A percentile compares a stretch with the other conserved stretches of the same genome.
Conservation (phyloP, 2,797 vertebrate genomes). For the Lophius americanus region DNA sequence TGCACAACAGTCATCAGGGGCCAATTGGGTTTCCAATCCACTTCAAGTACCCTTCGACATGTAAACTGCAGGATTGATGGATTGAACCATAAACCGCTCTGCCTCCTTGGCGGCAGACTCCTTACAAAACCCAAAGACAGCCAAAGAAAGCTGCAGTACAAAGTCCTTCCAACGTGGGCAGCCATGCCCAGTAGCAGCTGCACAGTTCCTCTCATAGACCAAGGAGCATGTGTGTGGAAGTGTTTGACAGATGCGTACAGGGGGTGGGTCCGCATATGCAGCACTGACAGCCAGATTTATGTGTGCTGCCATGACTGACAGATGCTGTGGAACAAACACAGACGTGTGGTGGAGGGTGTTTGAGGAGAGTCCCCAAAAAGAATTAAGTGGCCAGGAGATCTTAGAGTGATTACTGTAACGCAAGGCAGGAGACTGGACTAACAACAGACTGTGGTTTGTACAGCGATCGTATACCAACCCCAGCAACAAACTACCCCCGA, state of each 20-base stretch:
- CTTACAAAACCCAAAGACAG: no score
- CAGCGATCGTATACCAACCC: constrained; percentile 59
- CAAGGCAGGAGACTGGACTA: constrained; percentile 63
- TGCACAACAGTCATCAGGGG: no score
- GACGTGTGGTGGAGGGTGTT: constrained; percentile 31
- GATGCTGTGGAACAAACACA: constrained; percentile 3
- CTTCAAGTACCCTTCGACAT: no score
- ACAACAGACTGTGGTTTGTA: constrained; percentile 58
- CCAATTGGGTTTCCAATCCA: no score
- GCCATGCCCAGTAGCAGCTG: constrained; percentile 32
- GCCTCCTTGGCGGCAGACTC: no score
- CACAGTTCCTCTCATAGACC: constrained; percentile 14
- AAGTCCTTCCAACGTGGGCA: neutral
- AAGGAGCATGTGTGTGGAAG: constrained; percentile 41
- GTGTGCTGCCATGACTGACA: constrained; percentile 34
- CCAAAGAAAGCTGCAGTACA: no score
- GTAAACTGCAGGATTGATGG: no score
- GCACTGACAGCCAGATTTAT: constrained; percentile 42
- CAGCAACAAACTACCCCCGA: constrained; percentile 25
- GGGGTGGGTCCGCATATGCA: constrained; percentile 22
- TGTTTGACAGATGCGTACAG: constrained; percentile 49
- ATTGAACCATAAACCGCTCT: no score
- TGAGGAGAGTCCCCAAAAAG: neutral
- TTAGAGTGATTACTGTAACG: constrained; percentile 54
- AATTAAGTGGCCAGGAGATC: constrained; percentile 39